Evolutionary conservation across 2,113 vertebrate species (phyloP).

Genomic region (Aspiorhynchus laticeps): DNA sequence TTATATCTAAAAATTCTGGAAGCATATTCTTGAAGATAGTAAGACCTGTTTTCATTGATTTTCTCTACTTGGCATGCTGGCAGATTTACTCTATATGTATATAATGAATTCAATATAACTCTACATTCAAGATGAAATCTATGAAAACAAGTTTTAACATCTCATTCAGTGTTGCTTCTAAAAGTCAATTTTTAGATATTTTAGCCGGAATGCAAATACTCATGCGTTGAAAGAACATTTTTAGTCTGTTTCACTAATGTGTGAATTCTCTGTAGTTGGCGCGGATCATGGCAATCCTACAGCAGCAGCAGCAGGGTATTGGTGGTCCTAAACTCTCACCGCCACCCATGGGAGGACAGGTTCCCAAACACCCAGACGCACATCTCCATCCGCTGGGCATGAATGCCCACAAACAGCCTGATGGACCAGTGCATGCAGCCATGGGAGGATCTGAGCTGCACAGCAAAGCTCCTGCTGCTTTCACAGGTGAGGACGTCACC

Average conservation of each 20-base stretch:
- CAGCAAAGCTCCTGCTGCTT: constrained; percentile 90
- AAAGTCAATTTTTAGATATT: too few relatives aligned
- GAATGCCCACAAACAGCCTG: constrained; percentile 81
- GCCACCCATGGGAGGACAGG: constrained; percentile 85
- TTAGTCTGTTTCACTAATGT: background rate
- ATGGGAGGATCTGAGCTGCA: constrained; percentile 89
- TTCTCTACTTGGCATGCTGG: too few relatives aligned
- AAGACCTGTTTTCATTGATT: too few relatives aligned
- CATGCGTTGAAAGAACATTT: too few relatives aligned
- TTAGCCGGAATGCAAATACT: too few relatives aligned
- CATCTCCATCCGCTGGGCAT: constrained; percentile 76
- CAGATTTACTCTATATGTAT: too few relatives aligned
- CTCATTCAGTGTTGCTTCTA: too few relatives aligned
- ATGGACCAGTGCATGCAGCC: constrained; percentile 83
- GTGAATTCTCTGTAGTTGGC: constrained; percentile 77
- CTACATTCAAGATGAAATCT: too few relatives aligned
- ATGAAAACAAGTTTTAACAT: too few relatives aligned
- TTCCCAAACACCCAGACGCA: constrained; percentile 85
- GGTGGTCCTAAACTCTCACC: constrained; percentile 93
- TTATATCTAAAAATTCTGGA: too few relatives aligned
- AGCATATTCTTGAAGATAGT: too few relatives aligned
- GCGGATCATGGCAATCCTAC: constrained; percentile 90
- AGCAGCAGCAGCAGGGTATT: constrained; percentile 82
- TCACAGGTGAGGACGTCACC: constrained; percentile 80
- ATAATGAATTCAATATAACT: too few relatives aligned